Base-by-base conservation (phyloP, 2,888 invertebrate genomes). In the Sphaerophoria taeniata region DNA sequence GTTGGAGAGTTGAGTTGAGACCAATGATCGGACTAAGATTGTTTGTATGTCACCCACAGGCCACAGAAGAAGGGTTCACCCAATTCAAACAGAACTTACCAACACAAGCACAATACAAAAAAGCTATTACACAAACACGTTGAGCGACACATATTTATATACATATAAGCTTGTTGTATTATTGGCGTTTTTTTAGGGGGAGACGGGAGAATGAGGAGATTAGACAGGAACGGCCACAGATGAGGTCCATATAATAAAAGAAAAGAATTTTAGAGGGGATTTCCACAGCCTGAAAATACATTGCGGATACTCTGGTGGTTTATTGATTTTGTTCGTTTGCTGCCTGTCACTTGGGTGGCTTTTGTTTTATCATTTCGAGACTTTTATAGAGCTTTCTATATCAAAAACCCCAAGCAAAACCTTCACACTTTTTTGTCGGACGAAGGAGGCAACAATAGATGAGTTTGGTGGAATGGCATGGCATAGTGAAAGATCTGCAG, bases 11-110 rank as follows among this genome's bases (percentile, higher is more conserved):
- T 24, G 24, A 73, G 73, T 76, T 77, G 85, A 85, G 85, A 81
- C 81, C 81, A 85, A 85, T 85, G 85, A 85, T 81, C 85, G 76
- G 81, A 76, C 85, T 81, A 85, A 85, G 85, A 85, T 81, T 81
- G 72, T 85, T 73, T 61, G 81, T 77, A 77, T 73, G 85, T 77
- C 76, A 77, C 85, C 85, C 76, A 33, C 65, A 77, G 76, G 73
- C 85, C 76, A 33, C 65, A 77, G 76, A 77, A 75, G 56, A 55
- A 70, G 69, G 80, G 67, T 70, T 77, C 73, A 81, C 76, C 80
- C 1, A 58, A 65, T 45, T 47, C 43, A 58, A 70, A 70, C 56
- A 45, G 31, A 47, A 33, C 45, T 39, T 34, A 39, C 4, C 45
- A 31, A 65, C 49, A 33, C 72, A 24, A 4, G 58, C 24, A 36